Conservation (phyloP, 2,797 vertebrate genomes). For the Sternotherus odoratus region DNA sequence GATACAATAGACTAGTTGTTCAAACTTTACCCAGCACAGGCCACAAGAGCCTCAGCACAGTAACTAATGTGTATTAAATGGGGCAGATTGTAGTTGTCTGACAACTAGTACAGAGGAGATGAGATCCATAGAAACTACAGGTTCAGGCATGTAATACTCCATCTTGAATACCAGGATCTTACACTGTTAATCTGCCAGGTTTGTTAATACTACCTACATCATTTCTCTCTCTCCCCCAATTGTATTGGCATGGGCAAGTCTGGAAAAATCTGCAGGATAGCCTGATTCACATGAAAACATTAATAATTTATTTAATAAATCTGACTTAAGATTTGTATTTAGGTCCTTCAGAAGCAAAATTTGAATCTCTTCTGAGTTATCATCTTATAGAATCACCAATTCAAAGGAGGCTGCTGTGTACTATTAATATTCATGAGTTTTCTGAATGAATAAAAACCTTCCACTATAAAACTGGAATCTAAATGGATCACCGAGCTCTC, state of each 20-base stretch:
- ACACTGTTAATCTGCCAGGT: not conserved
- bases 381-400: not conserved
- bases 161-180: not conserved
- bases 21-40: constrained; percentile 11
- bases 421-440: not conserved
- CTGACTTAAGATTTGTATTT: not conserved
- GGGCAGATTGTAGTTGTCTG: not conserved
- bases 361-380: not conserved
- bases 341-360: not conserved
- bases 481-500: not conserved
- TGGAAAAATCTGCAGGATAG: not conserved
- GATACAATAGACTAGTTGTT: not conserved
- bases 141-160: not conserved
- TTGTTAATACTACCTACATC: accelerated
- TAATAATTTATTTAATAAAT: not conserved
- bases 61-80: not conserved
- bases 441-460: not conserved
- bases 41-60: constrained; percentile 13
- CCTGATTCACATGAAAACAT: not conserved
- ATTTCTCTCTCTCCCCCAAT: not conserved
- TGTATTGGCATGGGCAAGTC: accelerated
- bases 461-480: not conserved
- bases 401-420: not conserved
- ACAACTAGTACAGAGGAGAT: not conserved
- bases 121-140: constrained; percentile 3